Evolutionary conservation across 2,797 vertebrate genomes (phyloP), one percentile per base, ranked within the genome.

Genomic region (Parauchenoglanis punctatus): DNA sequence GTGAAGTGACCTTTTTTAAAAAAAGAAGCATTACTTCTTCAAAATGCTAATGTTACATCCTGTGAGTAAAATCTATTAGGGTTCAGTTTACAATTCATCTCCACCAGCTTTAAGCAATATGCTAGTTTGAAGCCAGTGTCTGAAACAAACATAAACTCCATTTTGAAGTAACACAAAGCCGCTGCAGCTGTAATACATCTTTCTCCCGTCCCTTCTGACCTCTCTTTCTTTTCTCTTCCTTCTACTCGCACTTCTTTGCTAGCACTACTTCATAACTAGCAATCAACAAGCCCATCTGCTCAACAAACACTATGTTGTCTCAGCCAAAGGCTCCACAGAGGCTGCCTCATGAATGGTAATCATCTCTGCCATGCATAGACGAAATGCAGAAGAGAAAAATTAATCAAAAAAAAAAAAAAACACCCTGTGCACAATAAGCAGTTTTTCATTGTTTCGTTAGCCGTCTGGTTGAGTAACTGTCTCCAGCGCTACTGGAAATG

Each of bases 261-360:
- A 81, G 83, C 76, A 25, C 76, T 81, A 44, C 76, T 73, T 85
- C 73, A 68, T 87, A 87, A 83, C 86, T 85, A 87, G 84, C 86
- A 87, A 85, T 88, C 87, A 85, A 68, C 31, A 13, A 70, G 72
- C 81, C 76, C 87, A 88, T 88, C 87, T 88, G 87, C 87, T 80
- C 77, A 88, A 81, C 87, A 88, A 85, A 85, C 83, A 88, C 83
- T 68, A 59, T 73, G 75, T 73, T 65, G 76, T 46, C 76, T 85
- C 76, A 63, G 83, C 83, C 76, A 63, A 83, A 85, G 77, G 84
- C 84, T 88, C 87, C 58, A 40, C 52, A 54, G 87, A 85, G 76
- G 76, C 87, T 72, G 83, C 44, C 76, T 81, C 87, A 75, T 82
- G 87, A 82, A 85, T 82, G 84, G 77, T 88, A 88, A 88, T 88